Conservation (phyloP, 37 sponge, comb jelly and placozoan species). For the Spongilla lacustris region DNA sequence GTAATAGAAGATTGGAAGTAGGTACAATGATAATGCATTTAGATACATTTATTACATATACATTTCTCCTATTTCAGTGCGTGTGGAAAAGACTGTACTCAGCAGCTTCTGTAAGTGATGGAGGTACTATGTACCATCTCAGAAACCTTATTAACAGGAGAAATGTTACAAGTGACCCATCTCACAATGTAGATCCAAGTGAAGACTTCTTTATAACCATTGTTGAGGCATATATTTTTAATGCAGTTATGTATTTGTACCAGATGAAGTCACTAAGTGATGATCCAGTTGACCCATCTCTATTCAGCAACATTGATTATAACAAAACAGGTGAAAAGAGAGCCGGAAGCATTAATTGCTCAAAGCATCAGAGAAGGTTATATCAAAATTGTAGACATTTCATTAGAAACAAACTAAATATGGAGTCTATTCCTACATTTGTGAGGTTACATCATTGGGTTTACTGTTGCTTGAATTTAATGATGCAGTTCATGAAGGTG, state of each 20-base stretch:
- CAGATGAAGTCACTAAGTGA: not conserved
- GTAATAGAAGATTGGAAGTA: too few species aligned
- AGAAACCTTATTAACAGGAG: conserved; percentile 10
- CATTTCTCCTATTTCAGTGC: not conserved
- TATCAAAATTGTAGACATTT: too few species aligned
- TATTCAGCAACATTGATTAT: not conserved
- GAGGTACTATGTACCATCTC: conserved; percentile 18
- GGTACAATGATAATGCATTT: too few species aligned
- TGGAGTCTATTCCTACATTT: too few species aligned
- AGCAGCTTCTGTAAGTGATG: not conserved
- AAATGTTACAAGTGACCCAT: conserved; percentile 17
- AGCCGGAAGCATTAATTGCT: too few species aligned
- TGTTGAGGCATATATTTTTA: not conserved
- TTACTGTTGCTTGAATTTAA: too few species aligned
- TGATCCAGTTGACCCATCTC: not conserved
- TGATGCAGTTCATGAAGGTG: too few species aligned
- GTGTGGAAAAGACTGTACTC: not conserved
- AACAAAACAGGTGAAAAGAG: too few species aligned
- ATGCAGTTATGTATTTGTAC: not conserved
- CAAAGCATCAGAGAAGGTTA: too few species aligned
- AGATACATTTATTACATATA: too few species aligned
- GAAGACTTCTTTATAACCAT: conserved; percentile 7
- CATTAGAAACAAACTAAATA: too few species aligned
- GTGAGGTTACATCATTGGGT: too few species aligned
- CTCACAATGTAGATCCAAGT: conserved; percentile 5